A percentile compares a stretch with the other conserved stretches of the same genome.
phyloP scores from a whole-genome alignment of 1,140 invertebrate species.

The Papilio glaucus region DNA sequence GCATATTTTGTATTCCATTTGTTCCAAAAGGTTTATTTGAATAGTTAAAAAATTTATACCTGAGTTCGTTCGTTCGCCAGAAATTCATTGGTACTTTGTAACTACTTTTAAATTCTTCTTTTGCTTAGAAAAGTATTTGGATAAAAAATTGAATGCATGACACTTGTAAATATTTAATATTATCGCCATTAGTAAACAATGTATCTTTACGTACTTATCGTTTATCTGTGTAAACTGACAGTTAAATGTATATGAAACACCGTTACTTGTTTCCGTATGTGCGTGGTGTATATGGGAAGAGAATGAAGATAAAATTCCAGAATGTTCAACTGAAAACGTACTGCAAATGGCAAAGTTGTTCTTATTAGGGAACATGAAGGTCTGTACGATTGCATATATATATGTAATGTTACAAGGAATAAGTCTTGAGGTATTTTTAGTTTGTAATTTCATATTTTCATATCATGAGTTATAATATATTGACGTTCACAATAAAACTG shows the following conservation, averaged over 20 bases:
- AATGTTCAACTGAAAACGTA: neutral
- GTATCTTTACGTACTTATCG: neutral
- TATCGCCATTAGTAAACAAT: neutral
- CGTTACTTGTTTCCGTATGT: neutral
- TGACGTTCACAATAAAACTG: neutral
- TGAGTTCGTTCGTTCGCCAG: neutral
- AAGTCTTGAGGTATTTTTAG: neutral
- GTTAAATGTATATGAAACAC: neutral
- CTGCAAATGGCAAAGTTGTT: neutral
- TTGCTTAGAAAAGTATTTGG: neutral
- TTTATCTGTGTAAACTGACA: neutral
- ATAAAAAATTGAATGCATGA: too few species aligned
- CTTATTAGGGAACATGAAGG: neutral
- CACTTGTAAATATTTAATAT: too few species aligned
- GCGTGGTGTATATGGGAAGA: neutral
- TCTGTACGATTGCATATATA: too few species aligned
- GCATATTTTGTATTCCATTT: neutral
- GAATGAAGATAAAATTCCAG: neutral
- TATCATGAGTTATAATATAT: neutral
- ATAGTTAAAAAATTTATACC: conserved; percentile 6
- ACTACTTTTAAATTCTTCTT: neutral
- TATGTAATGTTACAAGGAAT: too few species aligned
- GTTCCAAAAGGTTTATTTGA: neutral
- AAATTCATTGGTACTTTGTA: neutral
- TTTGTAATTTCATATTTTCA: neutral